A percentile compares a stretch with the other conserved stretches of the same genome.
Conservation (phyloP, 2,797 vertebrate genomes). For the Buceros bicornis region DNA sequence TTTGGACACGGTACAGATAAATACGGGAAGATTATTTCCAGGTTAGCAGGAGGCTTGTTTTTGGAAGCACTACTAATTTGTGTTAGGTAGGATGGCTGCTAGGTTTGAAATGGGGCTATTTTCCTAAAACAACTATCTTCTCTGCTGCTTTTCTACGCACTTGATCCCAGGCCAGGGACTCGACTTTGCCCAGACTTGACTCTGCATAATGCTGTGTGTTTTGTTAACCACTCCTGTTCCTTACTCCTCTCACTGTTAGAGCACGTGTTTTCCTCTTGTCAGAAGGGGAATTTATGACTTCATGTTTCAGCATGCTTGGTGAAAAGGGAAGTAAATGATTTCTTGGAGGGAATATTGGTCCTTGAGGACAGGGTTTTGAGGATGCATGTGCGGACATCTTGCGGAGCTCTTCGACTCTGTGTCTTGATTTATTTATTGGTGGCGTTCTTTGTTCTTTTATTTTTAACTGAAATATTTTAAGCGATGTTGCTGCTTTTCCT, state of each 20-base stretch:
- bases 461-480: conserved; percentile 36
- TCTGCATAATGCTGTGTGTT: fast-evolving
- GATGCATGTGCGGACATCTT: neutral
- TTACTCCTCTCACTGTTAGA: neutral
- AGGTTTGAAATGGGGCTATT: neutral
- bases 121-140: neutral
- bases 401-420: neutral
- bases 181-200: neutral
- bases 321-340: neutral
- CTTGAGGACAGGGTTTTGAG: neutral
- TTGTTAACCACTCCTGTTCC: neutral
- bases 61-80: neutral
- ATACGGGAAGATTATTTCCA: neutral
- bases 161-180: neutral
- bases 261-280: neutral
- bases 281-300: neutral
- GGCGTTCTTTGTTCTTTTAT: neutral
- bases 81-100: neutral
- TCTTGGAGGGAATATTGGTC: neutral
- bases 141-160: neutral
- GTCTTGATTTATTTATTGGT: neutral
- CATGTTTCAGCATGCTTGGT: neutral
- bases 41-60: neutral
- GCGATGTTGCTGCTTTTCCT: neutral
- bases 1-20: fast-evolving